These are phyloP conservation scores for Xiphophorus couchianus DNA, from an alignment of 2,113 vertebrate species.

Conservation along the genomic window DNA sequence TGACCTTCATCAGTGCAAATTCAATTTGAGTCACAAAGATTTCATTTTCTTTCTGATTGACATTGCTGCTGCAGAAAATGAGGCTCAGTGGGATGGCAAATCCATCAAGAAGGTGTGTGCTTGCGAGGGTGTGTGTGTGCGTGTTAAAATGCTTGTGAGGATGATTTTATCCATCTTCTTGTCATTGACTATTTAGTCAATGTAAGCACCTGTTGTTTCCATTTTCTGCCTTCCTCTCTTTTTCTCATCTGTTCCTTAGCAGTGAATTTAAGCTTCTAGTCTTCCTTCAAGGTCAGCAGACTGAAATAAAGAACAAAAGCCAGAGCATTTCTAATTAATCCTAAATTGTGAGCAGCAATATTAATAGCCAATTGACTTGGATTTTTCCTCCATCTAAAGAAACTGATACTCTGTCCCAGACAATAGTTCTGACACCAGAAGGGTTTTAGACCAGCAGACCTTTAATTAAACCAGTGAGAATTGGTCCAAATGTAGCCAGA, in stretches of 20 bases:
- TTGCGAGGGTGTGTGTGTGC: neutral
- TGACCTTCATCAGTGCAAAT: conserved; percentile 72
- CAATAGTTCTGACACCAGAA: too few species aligned
- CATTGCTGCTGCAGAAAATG: conserved; percentile 38
- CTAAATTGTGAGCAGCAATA: conserved; percentile 12
- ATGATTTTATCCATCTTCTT: conserved; percentile 25
- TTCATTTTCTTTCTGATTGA: conserved; percentile 69
- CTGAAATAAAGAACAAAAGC: conserved; percentile 40
- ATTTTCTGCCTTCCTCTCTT: neutral
- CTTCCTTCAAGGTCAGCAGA: conserved; percentile 38
- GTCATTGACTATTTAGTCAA: conserved; percentile 38
- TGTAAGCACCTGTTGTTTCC: conserved; percentile 4
- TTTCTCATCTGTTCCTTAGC: conserved; percentile 1
- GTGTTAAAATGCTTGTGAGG: neutral
- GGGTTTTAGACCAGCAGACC: neutral
- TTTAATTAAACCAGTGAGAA: neutral
- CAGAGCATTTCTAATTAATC: conserved; percentile 51
- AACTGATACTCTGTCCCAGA: neutral
- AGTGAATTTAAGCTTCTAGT: conserved; percentile 11
- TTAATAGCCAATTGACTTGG: neutral
- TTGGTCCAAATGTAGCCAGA: too few species aligned
- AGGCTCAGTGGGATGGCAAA: conserved; percentile 18
- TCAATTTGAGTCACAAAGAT: conserved; percentile 67
- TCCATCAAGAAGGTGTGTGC: too few species aligned
- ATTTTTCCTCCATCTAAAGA: neutral